phyloP scores from a whole-genome alignment of 2,797 vertebrate species.

The Poecilia wingei region DNA sequence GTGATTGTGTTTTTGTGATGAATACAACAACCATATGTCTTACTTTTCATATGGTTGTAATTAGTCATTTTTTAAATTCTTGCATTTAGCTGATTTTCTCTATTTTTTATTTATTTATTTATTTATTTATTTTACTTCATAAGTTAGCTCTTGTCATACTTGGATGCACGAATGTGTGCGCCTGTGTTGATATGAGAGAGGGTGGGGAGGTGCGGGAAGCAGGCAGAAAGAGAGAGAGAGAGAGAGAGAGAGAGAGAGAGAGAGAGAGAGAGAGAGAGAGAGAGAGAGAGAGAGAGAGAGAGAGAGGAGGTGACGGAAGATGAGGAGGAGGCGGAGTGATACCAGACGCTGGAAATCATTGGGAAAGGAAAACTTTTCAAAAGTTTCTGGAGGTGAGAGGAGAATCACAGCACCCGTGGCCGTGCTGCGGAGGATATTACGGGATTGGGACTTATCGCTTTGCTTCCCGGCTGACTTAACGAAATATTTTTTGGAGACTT shows the following conservation, averaged over 20 bases:
- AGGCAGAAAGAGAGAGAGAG: background rate
- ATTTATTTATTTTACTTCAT: background rate
- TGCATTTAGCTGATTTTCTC: background rate
- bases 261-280: slow-evolving; percentile 15
- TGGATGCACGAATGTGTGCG: slow-evolving; percentile 9
- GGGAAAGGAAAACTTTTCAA: slow-evolving; percentile 75
- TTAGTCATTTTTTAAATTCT: background rate
- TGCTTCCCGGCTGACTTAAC: slow-evolving; percentile 66
- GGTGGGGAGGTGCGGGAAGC: background rate
- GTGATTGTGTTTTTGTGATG: background rate
- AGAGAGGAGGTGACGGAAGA: slow-evolving; percentile 24
- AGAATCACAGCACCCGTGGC: slow-evolving; percentile 77
- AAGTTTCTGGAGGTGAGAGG: slow-evolving; percentile 77
- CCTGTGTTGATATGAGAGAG: background rate
- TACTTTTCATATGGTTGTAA: background rate
- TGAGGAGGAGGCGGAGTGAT: slow-evolving; percentile 76
- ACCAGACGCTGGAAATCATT: slow-evolving; percentile 62
- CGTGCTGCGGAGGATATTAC: slow-evolving; percentile 79
- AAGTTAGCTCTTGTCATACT: background rate
- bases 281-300: slow-evolving; percentile 25
- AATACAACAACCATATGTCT: background rate
- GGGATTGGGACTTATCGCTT: slow-evolving; percentile 66
- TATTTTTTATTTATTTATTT: background rate
- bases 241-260: background rate
- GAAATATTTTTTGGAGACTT: slow-evolving; percentile 74